phyloP scores from a whole-genome alignment of 2,113 vertebrate species.

The Gavia stellata region DNA sequence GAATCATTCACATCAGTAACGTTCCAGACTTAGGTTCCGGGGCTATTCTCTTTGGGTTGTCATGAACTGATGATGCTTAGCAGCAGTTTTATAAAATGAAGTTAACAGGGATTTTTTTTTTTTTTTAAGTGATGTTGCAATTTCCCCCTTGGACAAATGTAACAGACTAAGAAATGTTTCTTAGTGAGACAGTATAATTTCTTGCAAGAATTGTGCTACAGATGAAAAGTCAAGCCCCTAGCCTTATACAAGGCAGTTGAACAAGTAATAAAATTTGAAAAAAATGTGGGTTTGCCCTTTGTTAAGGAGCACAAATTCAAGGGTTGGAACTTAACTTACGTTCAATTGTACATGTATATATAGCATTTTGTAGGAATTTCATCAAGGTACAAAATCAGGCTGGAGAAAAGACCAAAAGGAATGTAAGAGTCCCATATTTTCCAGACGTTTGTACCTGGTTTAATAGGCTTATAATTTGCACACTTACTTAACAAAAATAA shows the following conservation, averaged over 20 bases:
- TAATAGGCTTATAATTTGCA: background rate
- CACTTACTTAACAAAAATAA: background rate
- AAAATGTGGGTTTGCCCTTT: background rate
- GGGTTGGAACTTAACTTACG: background rate
- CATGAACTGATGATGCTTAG: background rate
- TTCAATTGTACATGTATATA: background rate
- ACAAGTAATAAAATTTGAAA: background rate
- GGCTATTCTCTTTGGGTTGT: background rate
- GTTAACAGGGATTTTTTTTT: background rate
- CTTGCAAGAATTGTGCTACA: background rate
- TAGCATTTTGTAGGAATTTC: background rate
- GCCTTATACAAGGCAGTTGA: background rate
- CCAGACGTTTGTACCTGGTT: background rate
- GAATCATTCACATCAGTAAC: background rate
- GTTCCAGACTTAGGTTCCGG: background rate
- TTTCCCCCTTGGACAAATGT: background rate
- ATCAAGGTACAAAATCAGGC: background rate
- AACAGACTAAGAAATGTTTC: background rate
- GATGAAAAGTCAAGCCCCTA: background rate
- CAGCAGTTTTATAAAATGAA: background rate
- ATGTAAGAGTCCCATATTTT: background rate
- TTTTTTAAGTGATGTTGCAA: background rate
- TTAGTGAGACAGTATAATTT: background rate
- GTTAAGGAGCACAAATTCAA: background rate
- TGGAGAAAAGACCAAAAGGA: background rate